Conservation (phyloP, 2,113 vertebrate genomes). For the Macheiramphus alcinus region DNA sequence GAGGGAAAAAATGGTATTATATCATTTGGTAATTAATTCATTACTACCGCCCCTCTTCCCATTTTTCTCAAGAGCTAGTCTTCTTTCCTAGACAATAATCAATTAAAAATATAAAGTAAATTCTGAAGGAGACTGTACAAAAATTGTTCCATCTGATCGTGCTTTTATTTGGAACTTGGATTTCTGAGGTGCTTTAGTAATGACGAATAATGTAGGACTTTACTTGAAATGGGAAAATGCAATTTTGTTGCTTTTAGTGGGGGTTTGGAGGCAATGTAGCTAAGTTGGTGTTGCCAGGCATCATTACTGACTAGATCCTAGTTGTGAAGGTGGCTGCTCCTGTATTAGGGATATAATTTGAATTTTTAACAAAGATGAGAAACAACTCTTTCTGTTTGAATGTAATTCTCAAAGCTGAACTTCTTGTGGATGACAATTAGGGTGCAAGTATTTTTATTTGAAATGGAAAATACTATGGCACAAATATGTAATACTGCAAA, state of each 20-base stretch:
- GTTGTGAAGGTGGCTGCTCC: neutral
- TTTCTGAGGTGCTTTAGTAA: neutral
- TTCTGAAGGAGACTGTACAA: neutral
- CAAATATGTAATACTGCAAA: neutral
- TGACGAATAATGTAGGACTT: neutral
- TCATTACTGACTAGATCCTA: neutral
- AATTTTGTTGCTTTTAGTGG: neutral
- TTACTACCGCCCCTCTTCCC: accelerated
- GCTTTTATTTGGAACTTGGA: neutral
- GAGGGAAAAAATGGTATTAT: neutral
- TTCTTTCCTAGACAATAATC: neutral
- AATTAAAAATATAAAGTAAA: neutral
- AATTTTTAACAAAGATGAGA: neutral
- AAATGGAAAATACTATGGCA: neutral
- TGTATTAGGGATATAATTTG: neutral
- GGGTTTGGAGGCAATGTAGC: neutral
- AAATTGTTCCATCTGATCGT: neutral
- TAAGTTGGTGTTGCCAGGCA: neutral
- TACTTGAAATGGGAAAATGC: neutral
- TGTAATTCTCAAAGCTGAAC: neutral
- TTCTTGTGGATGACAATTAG: neutral
- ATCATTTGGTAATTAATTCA: neutral
- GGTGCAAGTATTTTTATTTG: neutral
- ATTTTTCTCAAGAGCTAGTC: neutral
- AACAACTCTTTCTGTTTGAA: neutral